Evolutionary conservation across 2,888 invertebrate genomes (phyloP).

Genomic region (Lasioglossum oenotherae): DNA sequence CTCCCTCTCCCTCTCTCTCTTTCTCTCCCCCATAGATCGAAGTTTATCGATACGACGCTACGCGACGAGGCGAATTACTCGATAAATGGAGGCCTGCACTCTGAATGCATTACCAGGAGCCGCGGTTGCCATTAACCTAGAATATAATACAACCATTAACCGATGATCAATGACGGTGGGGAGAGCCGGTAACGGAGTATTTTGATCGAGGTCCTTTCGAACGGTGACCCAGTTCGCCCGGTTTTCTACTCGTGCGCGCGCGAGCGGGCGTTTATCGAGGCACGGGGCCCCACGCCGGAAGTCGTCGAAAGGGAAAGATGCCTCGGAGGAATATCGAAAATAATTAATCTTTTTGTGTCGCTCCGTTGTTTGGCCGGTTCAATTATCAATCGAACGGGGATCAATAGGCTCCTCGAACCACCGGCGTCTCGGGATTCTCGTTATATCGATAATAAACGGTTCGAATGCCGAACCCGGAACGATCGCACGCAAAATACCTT

Average conservation of each 20-base stretch:
- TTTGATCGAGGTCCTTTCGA: slow-evolving; percentile 49
- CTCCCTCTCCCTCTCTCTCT: background rate
- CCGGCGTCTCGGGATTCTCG: background rate
- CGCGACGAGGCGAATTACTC: slow-evolving; percentile 22
- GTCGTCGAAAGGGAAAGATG: slow-evolving; percentile 64
- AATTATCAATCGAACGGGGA: slow-evolving; percentile 18
- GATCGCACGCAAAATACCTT: background rate
- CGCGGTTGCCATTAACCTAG: slow-evolving; percentile 58
- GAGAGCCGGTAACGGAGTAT: slow-evolving; percentile 39
- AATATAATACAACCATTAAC: slow-evolving; percentile 59
- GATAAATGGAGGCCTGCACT: slow-evolving; percentile 41
- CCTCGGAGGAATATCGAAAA: slow-evolving; percentile 47
- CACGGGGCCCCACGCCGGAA: slow-evolving; percentile 40
- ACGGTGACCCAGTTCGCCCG: slow-evolving; percentile 51
- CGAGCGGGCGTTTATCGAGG: background rate
- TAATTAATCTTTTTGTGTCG: slow-evolving; percentile 39
- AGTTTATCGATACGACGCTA: background rate
- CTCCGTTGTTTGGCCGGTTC: slow-evolving; percentile 10
- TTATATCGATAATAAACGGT: background rate
- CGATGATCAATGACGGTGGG: slow-evolving; percentile 44
- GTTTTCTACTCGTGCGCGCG: background rate
- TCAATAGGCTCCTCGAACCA: background rate
- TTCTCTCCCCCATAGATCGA: background rate
- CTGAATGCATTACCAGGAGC: slow-evolving; percentile 54
- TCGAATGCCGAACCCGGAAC: background rate